Conservation (phyloP, 2,113 vertebrate genomes). For the Phalacrocorax pelagicus region DNA sequence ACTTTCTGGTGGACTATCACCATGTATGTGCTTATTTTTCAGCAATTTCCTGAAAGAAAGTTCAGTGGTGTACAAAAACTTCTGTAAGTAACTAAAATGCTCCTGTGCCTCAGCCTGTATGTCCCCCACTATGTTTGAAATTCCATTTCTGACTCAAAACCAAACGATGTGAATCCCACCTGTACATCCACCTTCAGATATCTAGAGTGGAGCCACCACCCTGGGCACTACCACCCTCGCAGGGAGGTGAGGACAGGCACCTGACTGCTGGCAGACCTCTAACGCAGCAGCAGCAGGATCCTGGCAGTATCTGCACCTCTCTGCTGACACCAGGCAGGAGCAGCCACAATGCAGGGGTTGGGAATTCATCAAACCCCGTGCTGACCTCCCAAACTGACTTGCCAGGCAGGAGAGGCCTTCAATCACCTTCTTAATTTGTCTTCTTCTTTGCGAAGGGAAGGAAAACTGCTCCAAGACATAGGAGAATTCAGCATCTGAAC, state of each 20-base stretch:
- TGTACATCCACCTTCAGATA: background rate
- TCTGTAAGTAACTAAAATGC: background rate
- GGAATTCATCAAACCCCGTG: rapidly evolving
- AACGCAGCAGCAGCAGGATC: background rate
- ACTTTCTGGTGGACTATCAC: background rate
- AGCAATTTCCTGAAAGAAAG: background rate
- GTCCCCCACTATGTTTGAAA: rapidly evolving
- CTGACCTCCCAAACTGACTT: background rate
- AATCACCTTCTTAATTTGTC: background rate
- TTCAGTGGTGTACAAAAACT: background rate
- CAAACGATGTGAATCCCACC: background rate
- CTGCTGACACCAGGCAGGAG: background rate
- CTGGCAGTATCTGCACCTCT: rapidly evolving
- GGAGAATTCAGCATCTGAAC: background rate
- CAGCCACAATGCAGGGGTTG: background rate
- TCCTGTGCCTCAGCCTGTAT: background rate
- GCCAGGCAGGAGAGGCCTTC: background rate
- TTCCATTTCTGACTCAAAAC: background rate
- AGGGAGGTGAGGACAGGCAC: rapidly evolving
- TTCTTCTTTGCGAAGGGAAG: background rate
- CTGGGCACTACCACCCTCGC: background rate
- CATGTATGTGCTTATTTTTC: background rate
- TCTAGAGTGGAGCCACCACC: background rate
- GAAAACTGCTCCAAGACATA: background rate
- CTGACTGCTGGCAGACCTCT: background rate